phyloP scores from a whole-genome alignment of 2,888 invertebrate genomes.

The Diploptera punctata region DNA sequence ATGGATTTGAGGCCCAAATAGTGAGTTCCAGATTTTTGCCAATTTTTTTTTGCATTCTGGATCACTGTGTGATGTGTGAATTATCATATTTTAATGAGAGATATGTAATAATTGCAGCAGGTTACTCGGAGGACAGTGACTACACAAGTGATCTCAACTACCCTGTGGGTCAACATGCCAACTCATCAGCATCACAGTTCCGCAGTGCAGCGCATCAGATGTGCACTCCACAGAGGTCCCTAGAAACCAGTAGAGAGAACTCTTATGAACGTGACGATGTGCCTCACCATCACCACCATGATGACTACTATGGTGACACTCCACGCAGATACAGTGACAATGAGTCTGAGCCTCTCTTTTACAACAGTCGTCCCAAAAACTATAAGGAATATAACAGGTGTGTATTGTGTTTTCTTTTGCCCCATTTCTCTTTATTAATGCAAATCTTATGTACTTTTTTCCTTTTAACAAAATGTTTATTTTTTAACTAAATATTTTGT shows the following conservation, averaged over 20 bases:
- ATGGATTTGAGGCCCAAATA: no score
- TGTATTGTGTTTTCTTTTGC: background rate
- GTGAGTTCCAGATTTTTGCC: no score
- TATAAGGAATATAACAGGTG: constrained; percentile 64
- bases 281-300: constrained; percentile 31
- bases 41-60: no score
- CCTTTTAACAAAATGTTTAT: no score
- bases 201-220: constrained; percentile 78
- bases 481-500: no score
- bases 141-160: constrained; percentile 97
- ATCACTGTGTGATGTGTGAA: no score
- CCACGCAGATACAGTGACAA: constrained; percentile 40
- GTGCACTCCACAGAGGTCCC: constrained; percentile 77
- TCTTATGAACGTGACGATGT: constrained; percentile 81
- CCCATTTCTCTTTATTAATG: background rate
- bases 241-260: constrained; percentile 82
- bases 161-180: constrained; percentile 88
- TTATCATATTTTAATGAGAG: no score
- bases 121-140: constrained; percentile 96
- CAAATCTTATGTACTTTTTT: no score
- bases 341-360: constrained; percentile 75
- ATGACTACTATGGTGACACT: constrained; percentile 30
- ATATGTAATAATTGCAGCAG: constrained; percentile 74
- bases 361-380: constrained; percentile 83
- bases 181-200: constrained; percentile 91